These are phyloP conservation scores for Orthonychiurus folsomi DNA, from an alignment of 2,888 invertebrate species.

Conservation along the genomic window DNA sequence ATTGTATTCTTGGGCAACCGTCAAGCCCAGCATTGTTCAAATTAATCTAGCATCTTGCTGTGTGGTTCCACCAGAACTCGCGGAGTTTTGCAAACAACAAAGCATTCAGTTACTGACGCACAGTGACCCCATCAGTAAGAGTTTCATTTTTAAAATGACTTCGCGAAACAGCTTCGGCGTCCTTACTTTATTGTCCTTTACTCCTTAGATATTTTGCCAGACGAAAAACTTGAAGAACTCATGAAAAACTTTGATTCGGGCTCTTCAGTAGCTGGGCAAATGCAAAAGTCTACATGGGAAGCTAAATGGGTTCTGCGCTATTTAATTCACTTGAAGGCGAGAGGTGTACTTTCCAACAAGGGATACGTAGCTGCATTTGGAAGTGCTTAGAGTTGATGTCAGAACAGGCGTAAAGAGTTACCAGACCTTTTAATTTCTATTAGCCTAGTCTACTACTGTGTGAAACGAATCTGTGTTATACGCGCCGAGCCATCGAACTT, in stretches of 20 bases:
- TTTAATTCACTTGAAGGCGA: conserved; percentile 78
- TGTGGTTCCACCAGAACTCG: conserved; percentile 82
- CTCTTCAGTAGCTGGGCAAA: conserved; percentile 51
- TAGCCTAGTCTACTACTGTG: too few relatives aligned
- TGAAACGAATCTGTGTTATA: too few relatives aligned
- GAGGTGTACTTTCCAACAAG: conserved; percentile 82
- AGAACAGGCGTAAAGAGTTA: too few relatives aligned
- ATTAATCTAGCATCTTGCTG: conserved; percentile 88
- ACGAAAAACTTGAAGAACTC: conserved; percentile 33
- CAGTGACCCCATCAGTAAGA: conserved; percentile 80
- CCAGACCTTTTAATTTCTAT: too few relatives aligned
- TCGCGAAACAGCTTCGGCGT: background rate
- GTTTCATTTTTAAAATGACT: background rate
- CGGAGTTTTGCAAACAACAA: conserved; percentile 79
- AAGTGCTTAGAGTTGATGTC: background rate
- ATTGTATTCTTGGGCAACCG: conserved; percentile 64
- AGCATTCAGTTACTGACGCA: conserved; percentile 91
- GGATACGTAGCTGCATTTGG: conserved; percentile 58
- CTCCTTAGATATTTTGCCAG: conserved; percentile 36
- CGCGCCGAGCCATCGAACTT: too few relatives aligned
- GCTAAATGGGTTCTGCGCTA: conserved; percentile 75
- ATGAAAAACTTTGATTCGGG: conserved; percentile 21
- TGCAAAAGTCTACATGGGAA: conserved; percentile 49
- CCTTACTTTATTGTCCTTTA: conserved; percentile 2
- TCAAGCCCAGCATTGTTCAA: conserved; percentile 81